Evolutionary conservation across 2,888 invertebrate species (phyloP).

Genomic region (Colostygia pectinataria): DNA sequence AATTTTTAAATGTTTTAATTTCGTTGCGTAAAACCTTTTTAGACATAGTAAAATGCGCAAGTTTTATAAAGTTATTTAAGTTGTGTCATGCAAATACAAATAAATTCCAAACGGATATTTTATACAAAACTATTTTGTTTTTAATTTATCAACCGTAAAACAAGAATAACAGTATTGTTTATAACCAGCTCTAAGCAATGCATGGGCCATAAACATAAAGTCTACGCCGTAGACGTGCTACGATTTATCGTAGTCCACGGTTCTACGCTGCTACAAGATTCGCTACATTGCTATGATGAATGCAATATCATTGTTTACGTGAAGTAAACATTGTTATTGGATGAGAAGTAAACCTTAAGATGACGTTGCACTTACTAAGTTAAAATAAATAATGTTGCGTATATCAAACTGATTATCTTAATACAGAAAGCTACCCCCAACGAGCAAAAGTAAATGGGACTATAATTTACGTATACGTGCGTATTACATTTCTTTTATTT

Average conservation of each 20-base stretch:
- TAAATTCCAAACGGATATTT: no score
- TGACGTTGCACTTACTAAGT: no score
- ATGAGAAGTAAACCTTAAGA: not conserved
- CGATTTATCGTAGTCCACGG: constrained; percentile 47
- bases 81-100: no score
- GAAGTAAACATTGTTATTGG: not conserved
- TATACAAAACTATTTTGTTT: no score
- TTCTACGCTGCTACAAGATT: constrained; percentile 44
- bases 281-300: constrained; percentile 40
- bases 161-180: constrained; percentile 5
- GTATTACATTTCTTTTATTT: no score
- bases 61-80: no score
- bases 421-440: no score
- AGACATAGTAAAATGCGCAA: not conserved
- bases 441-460: no score
- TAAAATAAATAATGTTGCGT: no score
- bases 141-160: constrained; percentile 1
- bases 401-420: no score
- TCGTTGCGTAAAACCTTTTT: constrained; percentile 10
- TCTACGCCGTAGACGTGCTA: constrained; percentile 49
- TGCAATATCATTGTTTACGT: constrained; percentile 25
- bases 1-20: constrained; percentile 18
- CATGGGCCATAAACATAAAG: constrained; percentile 46
- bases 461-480: no score
- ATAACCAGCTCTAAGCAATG: constrained; percentile 13